A percentile compares a stretch with the other conserved stretches of the same genome.
Conservation (phyloP, 2,888 invertebrate genomes). For the Drosophila merina region DNA sequence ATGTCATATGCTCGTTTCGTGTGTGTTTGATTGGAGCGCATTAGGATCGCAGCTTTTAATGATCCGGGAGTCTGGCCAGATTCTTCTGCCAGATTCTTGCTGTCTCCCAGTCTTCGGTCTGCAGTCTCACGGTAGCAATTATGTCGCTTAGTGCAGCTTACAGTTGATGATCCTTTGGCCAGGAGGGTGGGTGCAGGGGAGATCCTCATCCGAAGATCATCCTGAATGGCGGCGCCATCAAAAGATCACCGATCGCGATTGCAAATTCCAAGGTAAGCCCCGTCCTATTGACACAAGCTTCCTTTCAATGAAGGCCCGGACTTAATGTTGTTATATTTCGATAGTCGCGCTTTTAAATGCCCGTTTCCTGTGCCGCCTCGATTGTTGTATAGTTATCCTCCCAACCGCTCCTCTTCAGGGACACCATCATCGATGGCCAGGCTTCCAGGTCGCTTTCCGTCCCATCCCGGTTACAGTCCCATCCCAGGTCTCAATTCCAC, state of each 20-base stretch:
- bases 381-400: slow-evolving; percentile 15
- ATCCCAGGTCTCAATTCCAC: slow-evolving; percentile 24
- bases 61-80: slow-evolving; percentile 48
- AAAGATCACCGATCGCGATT: slow-evolving; percentile 61
- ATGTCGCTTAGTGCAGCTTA: slow-evolving; percentile 73
- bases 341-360: slow-evolving; percentile 78
- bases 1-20: slow-evolving; percentile 83
- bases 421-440: slow-evolving; percentile 61
- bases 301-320: slow-evolving; percentile 60
- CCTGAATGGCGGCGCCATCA: slow-evolving; percentile 71
- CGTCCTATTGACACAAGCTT: slow-evolving; percentile 78
- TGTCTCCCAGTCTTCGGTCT: slow-evolving; percentile 13
- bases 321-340: slow-evolving; percentile 77
- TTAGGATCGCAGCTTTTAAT: slow-evolving; percentile 73
- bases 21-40: slow-evolving; percentile 81
- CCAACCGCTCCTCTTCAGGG: slow-evolving; percentile 61
- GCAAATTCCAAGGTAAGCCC: slow-evolving; percentile 70
- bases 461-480: slow-evolving; percentile 13
- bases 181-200: neutral
- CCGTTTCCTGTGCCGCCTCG: slow-evolving; percentile 66
- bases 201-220: slow-evolving; percentile 11
- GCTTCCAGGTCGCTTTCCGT: slow-evolving; percentile 17
- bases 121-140: slow-evolving; percentile 75
- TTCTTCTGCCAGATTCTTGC: neutral
- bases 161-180: slow-evolving; percentile 57